A percentile compares a stretch with the other conserved stretches of the same genome.
phyloP scores from a whole-genome alignment of 1,140 invertebrate genomes.

The Riptortus pedestris region DNA sequence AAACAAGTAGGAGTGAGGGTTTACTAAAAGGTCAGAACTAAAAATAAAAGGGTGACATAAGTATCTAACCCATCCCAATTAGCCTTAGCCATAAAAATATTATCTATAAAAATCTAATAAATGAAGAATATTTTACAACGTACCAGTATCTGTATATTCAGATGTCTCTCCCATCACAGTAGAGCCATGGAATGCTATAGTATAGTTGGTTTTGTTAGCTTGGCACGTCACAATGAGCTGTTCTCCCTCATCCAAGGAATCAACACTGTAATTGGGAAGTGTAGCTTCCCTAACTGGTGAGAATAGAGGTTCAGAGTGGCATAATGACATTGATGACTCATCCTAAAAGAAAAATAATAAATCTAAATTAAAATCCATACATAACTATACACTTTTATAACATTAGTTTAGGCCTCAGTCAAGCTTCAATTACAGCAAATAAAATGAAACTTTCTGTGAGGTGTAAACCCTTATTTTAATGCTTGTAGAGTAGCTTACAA shows the following conservation, averaged over 20 bases:
- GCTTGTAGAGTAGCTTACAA: too few species aligned
- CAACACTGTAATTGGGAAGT: slow-evolving; percentile 69
- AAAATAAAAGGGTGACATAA: too few species aligned
- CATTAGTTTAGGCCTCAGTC: too few species aligned
- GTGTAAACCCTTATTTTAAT: too few species aligned
- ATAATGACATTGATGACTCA: slow-evolving; percentile 73
- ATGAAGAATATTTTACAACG: too few species aligned
- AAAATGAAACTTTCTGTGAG: too few species aligned
- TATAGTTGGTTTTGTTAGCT: slow-evolving; percentile 88
- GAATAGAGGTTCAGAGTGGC: slow-evolving; percentile 79
- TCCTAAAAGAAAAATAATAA: slow-evolving; percentile 40
- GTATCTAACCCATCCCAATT: too few species aligned
- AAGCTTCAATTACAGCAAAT: too few species aligned
- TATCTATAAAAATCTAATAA: too few species aligned
- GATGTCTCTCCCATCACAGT: slow-evolving; percentile 72
- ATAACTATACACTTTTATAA: slow-evolving; percentile 11
- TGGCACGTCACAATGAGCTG: slow-evolving; percentile 71
- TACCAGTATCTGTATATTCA: slow-evolving; percentile 47
- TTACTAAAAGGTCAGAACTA: too few species aligned
- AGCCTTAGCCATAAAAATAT: too few species aligned
- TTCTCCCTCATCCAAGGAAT: slow-evolving; percentile 79
- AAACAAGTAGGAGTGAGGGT: too few species aligned
- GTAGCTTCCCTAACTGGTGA: slow-evolving; percentile 77
- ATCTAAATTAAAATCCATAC: not conserved
- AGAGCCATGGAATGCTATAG: slow-evolving; percentile 85